Base-by-base conservation (phyloP, 2,113 vertebrate genomes). In the Macquaria australasica region DNA sequence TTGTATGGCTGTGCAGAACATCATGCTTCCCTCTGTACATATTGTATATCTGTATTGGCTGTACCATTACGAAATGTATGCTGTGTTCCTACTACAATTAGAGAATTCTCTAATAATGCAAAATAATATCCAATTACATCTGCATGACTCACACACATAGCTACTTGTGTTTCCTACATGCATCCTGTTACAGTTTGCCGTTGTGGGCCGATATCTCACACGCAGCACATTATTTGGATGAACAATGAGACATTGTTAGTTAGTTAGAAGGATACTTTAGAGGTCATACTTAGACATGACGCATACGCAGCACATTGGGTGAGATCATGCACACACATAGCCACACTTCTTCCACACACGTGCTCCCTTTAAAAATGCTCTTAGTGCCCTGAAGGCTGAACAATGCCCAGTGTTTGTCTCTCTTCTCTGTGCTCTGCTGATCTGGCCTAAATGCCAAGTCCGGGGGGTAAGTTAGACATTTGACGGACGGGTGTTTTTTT, bases 201-300 rank as follows among this genome's bases (percentile, higher is more conserved):
- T 39, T 80, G 88, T 31, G 25, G 18, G 16, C 25, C 1, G 0
- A 45, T 53, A 73, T 63, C 73, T 83, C 77, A 55, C 79, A 82
- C 8, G 23, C 69, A 60, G 50, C 39, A 34, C 28, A 70, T 89
- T 88, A 41, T 89, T 81, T 58, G 48, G 67, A 79, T 62, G 74
- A 87, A 91, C 85, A 89, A 88, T 81, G 58, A 86, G 37, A 73
- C 66, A 55, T 79, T 86, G 89, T 87, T 79, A 2, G 89, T 87
- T 79, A 2, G 79, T 59, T 9, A 48, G 56, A 64, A 25, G 62
- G 58, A 82, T 70, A 66, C 34, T 78, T 85, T 43, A 21, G 51
- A 63, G 84, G 79, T 73, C 73, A 58, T 21, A 18, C 25, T 60
- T 20, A 51, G 41, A 70, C 39, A 51, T 87, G 84, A 87, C 53